Conservation (phyloP, 2,797 vertebrate species). For the Ibycter americanus region DNA sequence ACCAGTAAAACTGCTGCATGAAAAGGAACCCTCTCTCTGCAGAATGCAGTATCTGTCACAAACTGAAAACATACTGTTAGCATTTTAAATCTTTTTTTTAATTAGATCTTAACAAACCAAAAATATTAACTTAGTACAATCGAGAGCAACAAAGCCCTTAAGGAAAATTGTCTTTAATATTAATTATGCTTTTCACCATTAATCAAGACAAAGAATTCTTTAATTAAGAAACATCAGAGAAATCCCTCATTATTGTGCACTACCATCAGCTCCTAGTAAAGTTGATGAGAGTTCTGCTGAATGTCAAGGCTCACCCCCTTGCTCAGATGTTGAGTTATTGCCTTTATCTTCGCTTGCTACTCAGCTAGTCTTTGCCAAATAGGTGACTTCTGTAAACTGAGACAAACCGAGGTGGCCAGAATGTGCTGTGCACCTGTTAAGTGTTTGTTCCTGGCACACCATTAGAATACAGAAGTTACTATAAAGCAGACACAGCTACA, state of each 20-base stretch:
- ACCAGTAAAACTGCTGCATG: neutral
- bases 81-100: neutral
- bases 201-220: conserved; percentile 12
- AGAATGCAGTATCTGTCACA: neutral
- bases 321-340: neutral
- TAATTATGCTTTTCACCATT: neutral
- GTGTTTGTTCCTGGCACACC: neutral
- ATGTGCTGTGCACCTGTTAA: neutral
- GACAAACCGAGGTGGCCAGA: neutral
- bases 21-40: neutral
- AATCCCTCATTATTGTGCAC: neutral
- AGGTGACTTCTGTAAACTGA: neutral
- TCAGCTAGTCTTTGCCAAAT: neutral
- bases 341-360: neutral
- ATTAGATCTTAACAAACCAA: neutral
- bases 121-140: neutral
- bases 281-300: neutral
- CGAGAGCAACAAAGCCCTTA: neutral
- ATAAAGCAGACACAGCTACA: neutral
- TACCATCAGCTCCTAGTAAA: neutral
- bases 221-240: conserved; percentile 20
- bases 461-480: neutral
- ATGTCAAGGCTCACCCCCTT: neutral
- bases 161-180: neutral
- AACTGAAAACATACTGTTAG: neutral